Conservation (phyloP, 2,113 vertebrate species). For the Thryonomys swinderianus region DNA sequence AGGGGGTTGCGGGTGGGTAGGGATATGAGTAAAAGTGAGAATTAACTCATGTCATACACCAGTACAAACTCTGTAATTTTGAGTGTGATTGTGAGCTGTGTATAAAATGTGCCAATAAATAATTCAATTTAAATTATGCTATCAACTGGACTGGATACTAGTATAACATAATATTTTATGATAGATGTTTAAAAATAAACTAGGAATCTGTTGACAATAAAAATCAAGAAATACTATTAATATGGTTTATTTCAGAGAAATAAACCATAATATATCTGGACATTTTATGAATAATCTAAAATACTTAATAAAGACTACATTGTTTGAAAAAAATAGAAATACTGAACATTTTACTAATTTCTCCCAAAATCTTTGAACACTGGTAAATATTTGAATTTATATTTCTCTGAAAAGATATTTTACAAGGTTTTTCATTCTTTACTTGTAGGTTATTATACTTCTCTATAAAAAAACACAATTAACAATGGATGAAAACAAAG, state of each 20-base stretch:
- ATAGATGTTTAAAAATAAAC: neutral
- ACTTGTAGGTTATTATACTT: neutral
- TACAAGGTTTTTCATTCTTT: neutral
- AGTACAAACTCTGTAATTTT: too few relatives aligned
- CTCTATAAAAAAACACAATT: neutral
- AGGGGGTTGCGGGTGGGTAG: too few relatives aligned
- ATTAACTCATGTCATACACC: too few relatives aligned
- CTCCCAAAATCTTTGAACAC: neutral
- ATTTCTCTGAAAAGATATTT: neutral
- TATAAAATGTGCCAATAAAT: too few relatives aligned
- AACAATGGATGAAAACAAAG: neutral
- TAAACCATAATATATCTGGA: neutral
- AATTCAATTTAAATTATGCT: too few relatives aligned
- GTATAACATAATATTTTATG: neutral
- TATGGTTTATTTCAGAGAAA: neutral
- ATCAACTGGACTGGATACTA: neutral
- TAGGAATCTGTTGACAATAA: neutral
- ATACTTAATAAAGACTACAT: neutral
- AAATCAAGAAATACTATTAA: neutral
- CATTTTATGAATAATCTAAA: neutral
- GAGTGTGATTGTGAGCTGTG: too few relatives aligned
- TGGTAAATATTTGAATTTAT: neutral
- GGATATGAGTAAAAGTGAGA: too few relatives aligned
- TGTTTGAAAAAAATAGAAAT: neutral
- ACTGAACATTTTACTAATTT: neutral